A percentile compares a stretch with the other conserved stretches of the same genome.
These are phyloP conservation scores for Liodrosophila aerea DNA, from an alignment of 2,888 invertebrate species.

Conservation along the genomic window DNA sequence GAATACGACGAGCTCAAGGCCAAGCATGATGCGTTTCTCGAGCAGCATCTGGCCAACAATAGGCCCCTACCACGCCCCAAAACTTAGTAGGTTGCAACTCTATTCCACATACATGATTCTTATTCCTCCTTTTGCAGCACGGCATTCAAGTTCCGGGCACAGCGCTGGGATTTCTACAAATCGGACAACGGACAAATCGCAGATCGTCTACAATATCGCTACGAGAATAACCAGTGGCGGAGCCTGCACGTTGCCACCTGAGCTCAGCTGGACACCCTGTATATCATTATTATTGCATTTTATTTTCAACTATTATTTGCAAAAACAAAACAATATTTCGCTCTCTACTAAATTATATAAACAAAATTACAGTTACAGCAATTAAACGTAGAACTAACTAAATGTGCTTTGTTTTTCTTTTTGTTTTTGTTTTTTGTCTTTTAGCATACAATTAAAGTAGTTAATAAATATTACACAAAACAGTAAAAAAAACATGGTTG, in stretches of 20 bases:
- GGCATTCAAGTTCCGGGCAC: conserved; percentile 76
- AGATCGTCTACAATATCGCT: conserved; percentile 79
- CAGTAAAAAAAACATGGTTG: conserved; percentile 49
- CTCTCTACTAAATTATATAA: conserved; percentile 57
- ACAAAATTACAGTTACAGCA: conserved; percentile 39
- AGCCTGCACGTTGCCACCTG: conserved; percentile 75
- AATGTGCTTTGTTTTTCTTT: conserved; percentile 24
- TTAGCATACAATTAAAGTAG: conserved; percentile 63
- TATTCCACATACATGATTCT: too few relatives aligned
- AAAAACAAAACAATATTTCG: conserved; percentile 61
- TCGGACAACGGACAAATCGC: conserved; percentile 64
- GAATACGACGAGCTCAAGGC: conserved; percentile 52
- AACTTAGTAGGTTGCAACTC: conserved; percentile 69
- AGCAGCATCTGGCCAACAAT: conserved; percentile 39
- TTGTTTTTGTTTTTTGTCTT: conserved; percentile 9
- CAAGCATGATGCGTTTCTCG: conserved; percentile 63
- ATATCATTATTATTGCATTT: conserved; percentile 27
- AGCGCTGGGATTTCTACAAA: conserved; percentile 79
- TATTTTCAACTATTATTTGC: conserved; percentile 51
- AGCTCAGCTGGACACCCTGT: neutral
- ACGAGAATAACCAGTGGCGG: conserved; percentile 58
- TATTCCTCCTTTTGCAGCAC: conserved; percentile 57
- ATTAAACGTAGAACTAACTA: conserved; percentile 45
- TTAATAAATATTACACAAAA: conserved; percentile 76
- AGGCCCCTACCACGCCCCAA: conserved; percentile 59